Evolutionary conservation across 1,140 invertebrate species (phyloP), one percentile per base, ranked within the genome.

Genomic region (Nylanderia fulva): DNA sequence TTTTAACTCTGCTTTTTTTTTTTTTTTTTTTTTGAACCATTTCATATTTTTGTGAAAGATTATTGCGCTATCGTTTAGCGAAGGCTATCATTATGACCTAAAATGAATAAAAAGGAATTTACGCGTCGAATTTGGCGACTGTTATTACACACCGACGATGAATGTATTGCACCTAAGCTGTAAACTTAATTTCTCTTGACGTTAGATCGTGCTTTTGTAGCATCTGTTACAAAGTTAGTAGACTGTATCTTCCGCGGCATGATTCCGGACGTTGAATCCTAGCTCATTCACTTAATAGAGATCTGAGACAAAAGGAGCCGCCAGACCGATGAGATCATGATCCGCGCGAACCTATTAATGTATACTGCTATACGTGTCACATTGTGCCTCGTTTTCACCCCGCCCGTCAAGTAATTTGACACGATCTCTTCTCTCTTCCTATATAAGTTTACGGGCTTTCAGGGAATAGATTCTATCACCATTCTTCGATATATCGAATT

Each of bases 181-280:
- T 60, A 63, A 21, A 54, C 36, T 33, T 56, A 71, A 56, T 71
- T 36, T 58, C 48, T 56, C 45, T 27, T 69, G 63, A 80, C 66
- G 15, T 69, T 39, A 56, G 63, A 69, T 56, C 48, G 29, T 24
- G 61, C 64, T 69, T 69, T 69, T 63, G 52, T 39, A n/a, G 21
- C 24, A 68, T 79, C 63, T 56, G 63, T 69, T 69, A 33, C 76
- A 69, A 80, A 69, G 76, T 80, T 80, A 29, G 61, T 52, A 79
- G 33, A 79, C 33, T 79, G 60, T 79, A 69, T 13, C 63, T 54
- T 80, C 21, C 15, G 18, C 21, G 18, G 5, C 13, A 21, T 24
- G 33, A 80, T 80, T 68, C 56, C 64, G 33, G 63, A 80, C 63
- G 48, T 56, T 69, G 76, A 80, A 54, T 80, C 48, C 15, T 52